These are phyloP conservation scores for Merluccius polli DNA, from an alignment of 2,797 vertebrate species.

Conservation along the genomic window DNA sequence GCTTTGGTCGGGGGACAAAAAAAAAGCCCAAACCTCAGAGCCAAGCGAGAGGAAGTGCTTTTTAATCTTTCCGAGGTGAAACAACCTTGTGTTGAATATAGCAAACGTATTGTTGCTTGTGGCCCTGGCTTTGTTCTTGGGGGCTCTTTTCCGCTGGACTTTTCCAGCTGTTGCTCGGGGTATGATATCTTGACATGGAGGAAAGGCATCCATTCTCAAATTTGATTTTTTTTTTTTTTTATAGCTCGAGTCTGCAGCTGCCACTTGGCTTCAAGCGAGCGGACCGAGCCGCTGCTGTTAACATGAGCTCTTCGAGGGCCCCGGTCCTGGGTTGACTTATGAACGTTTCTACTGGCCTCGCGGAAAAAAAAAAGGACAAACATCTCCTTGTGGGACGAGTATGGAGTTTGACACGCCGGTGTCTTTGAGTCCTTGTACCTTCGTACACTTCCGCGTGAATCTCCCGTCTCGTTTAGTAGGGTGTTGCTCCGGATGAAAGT, in stretches of 20 bases:
- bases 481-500: no score
- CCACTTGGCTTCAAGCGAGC: conserved; percentile 64
- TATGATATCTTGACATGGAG: conserved; percentile 61
- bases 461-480: no score
- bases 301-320: conserved; percentile 25
- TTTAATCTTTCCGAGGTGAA: conserved; percentile 62
- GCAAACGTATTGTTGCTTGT: conserved; percentile 61
- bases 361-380: conserved; percentile 37
- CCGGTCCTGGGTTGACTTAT: conserved; percentile 2
- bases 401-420: not conserved
- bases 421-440: no score
- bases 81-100: conserved; percentile 59
- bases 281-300: conserved; percentile 64
- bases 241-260: conserved; percentile 74
- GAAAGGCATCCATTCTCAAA: conserved; percentile 67
- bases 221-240: conserved; percentile 69
- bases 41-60: conserved; percentile 59
- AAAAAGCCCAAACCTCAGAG: conserved; percentile 63
- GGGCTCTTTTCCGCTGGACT: conserved; percentile 34
- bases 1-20: conserved; percentile 68
- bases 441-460: no score
- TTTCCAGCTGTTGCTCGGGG: conserved; percentile 65
- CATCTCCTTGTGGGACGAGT: conserved; percentile 28
- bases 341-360: conserved; percentile 53
- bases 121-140: conserved; percentile 52